Conservation (phyloP, 2,888 invertebrate species). For the Alviniconcha strummeri region DNA sequence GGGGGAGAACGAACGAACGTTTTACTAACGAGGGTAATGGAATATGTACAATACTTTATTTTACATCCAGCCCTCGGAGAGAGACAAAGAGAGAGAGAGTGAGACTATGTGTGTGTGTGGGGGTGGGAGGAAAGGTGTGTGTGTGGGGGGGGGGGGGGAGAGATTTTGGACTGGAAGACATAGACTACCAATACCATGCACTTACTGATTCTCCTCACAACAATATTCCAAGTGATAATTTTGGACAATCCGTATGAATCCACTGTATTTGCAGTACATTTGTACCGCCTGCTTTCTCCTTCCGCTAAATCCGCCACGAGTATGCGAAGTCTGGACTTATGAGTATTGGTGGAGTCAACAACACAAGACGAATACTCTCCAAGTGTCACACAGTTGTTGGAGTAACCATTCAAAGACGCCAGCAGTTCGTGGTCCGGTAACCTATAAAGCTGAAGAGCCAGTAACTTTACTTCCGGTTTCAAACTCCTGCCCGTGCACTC, state of each 20-base stretch:
- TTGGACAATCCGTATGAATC: slow-evolving; percentile 8
- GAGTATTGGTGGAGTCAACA: slow-evolving; percentile 10
- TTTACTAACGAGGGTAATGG: no score
- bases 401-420: slow-evolving; percentile 5
- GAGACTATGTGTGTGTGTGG: not conserved
- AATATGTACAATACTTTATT: no score
- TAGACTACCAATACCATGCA: not conserved
- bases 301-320: slow-evolving; percentile 21
- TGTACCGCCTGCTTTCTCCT: slow-evolving; percentile 20
- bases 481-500: slow-evolving; percentile 12
- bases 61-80: no score
- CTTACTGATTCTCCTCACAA: slow-evolving; percentile 1
- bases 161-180: no score
- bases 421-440: slow-evolving; percentile 1
- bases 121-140: no score
- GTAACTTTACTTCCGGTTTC: slow-evolving; percentile 18
- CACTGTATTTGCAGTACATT: not conserved
- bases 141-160: not conserved
- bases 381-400: slow-evolving; percentile 19
- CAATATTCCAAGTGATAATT: slow-evolving; percentile 11
- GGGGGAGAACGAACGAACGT: not conserved
- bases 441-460: slow-evolving; percentile 15
- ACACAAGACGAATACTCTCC: slow-evolving; percentile 27
- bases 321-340: not conserved
- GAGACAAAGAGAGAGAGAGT: not conserved